Evolutionary conservation across 2,888 invertebrate species (phyloP).

Genomic region (Tinea pellionella): DNA sequence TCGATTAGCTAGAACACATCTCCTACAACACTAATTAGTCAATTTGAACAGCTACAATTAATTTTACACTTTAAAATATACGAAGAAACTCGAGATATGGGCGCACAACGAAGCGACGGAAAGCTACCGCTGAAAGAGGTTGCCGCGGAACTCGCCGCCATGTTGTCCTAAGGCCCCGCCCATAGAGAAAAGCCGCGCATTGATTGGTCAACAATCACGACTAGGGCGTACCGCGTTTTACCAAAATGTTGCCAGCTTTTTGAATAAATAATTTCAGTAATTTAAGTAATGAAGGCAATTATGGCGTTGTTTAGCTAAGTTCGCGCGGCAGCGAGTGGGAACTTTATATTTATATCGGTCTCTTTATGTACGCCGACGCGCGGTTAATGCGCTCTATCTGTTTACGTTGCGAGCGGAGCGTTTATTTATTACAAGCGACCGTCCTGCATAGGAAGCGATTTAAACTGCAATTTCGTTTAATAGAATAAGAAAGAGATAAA

Average conservation of each 20-base stretch:
- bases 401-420: conserved; percentile 51
- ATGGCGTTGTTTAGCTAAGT: conserved; percentile 71
- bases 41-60: not conserved
- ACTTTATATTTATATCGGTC: conserved; percentile 69
- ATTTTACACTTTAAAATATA: conserved; percentile 6
- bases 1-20: not conserved
- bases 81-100: conserved; percentile 7
- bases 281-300: conserved; percentile 71
- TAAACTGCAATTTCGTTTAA: conserved; percentile 57
- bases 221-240: conserved; percentile 39
- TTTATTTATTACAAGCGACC: conserved; percentile 62
- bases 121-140: conserved; percentile 19
- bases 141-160: conserved; percentile 43
- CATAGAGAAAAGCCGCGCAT: conserved; percentile 21
- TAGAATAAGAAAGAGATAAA: conserved; percentile 14
- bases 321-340: conserved; percentile 64
- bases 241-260: conserved; percentile 69
- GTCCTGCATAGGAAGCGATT: conserved; percentile 55
- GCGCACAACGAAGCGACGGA: conserved; percentile 10
- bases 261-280: conserved; percentile 71
- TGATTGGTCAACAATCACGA: conserved; percentile 37
- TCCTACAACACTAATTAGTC: not conserved
- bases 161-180: conserved; percentile 56
- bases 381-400: conserved; percentile 69
- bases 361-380: conserved; percentile 68